Conservation (phyloP, 2,888 invertebrate species). For the Drosophila monieri region DNA sequence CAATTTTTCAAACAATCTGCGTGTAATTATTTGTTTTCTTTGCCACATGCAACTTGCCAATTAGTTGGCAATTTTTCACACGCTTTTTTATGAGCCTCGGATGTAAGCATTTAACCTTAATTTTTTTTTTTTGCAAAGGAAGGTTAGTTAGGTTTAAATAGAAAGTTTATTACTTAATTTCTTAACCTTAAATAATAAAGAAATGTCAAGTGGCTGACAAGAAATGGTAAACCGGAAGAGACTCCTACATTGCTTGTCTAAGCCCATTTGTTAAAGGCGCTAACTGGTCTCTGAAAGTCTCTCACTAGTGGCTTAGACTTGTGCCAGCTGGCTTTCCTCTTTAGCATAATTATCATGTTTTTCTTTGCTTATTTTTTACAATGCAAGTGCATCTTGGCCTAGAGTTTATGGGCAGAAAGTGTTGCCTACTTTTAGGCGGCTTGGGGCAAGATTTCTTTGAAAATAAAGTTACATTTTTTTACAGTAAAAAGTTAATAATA, state of each 20-base stretch:
- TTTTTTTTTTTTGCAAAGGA: conserved; percentile 42
- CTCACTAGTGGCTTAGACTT: background rate
- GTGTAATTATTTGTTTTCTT: conserved; percentile 65
- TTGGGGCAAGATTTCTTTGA: background rate
- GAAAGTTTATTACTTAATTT: background rate
- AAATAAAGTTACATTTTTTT: background rate
- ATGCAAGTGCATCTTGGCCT: conserved; percentile 34
- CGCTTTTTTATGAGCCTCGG: conserved; percentile 73
- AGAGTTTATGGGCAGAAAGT: background rate
- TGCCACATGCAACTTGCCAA: conserved; percentile 63
- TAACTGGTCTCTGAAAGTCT: conserved; percentile 35
- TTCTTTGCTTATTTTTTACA: conserved; percentile 34
- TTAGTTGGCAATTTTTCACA: conserved; percentile 71
- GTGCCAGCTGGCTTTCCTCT: conserved; percentile 31
- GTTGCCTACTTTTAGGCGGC: conserved; percentile 68
- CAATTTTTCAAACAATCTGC: conserved; percentile 57
- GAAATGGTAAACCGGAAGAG: background rate
- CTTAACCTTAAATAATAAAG: background rate
- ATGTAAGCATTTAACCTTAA: conserved; percentile 73
- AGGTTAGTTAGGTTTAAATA: background rate
- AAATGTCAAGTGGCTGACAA: background rate
- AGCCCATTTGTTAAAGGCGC: conserved; percentile 50
- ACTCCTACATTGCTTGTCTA: background rate
- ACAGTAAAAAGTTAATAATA: background rate
- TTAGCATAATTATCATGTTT: conserved; percentile 20